Conservation (phyloP, 1,140 invertebrate genomes). For the Archegozetes longisetosus region DNA sequence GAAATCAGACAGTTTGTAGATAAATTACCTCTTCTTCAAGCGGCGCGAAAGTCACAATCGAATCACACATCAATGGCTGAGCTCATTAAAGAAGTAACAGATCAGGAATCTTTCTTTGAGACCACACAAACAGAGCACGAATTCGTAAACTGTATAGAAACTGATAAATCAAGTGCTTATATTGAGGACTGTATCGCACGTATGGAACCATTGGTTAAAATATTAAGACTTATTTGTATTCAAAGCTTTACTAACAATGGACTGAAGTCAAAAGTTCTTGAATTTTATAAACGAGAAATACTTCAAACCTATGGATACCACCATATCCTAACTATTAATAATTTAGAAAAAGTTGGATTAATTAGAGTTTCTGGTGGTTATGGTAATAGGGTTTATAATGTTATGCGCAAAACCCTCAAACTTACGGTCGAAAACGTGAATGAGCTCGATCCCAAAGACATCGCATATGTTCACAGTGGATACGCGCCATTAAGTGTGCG, state of each 20-base stretch:
- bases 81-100: slow-evolving; percentile 51
- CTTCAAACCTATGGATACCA: slow-evolving; percentile 75
- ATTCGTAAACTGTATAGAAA: slow-evolving; percentile 73
- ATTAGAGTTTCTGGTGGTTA: slow-evolving; percentile 33
- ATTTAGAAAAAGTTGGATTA: slow-evolving; percentile 72
- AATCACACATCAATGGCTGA: slow-evolving; percentile 58
- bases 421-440: slow-evolving; percentile 10
- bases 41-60: slow-evolving; percentile 63
- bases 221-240: slow-evolving; percentile 71
- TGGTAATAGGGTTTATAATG: slow-evolving; percentile 10
- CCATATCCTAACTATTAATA: slow-evolving; percentile 60
- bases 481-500: slow-evolving; percentile 86
- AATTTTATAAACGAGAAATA: slow-evolving; percentile 82
- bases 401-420: slow-evolving; percentile 15
- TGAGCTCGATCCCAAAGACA: slow-evolving; percentile 53
- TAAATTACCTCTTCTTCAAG: slow-evolving; percentile 67
- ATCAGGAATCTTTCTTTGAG: slow-evolving; percentile 33
- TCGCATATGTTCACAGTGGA: slow-evolving; percentile 76
- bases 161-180: slow-evolving; percentile 66
- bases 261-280: slow-evolving; percentile 70
- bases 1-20: slow-evolving; percentile 89
- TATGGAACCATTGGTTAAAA: slow-evolving; percentile 56
- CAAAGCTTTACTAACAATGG: slow-evolving; percentile 72
- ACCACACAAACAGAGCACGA: slow-evolving; percentile 33
- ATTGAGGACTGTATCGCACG: slow-evolving; percentile 83